These are phyloP conservation scores for Drosophila tani DNA, from an alignment of 1,140 invertebrate species.

Conservation along the genomic window DNA sequence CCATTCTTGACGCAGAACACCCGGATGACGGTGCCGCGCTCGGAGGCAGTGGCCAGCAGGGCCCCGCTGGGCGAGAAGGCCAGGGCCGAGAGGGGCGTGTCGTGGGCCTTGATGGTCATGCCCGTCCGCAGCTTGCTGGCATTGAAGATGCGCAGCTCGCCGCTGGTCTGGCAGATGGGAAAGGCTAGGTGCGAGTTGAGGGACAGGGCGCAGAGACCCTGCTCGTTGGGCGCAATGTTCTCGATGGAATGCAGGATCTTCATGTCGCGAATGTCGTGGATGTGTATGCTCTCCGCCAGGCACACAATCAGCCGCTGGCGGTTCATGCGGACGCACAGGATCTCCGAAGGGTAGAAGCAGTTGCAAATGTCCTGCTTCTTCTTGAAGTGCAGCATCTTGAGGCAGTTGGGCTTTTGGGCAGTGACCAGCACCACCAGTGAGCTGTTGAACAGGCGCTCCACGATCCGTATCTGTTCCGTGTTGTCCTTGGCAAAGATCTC, in stretches of 20 bases:
- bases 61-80: constrained; percentile 95
- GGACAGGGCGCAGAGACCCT: constrained; percentile 97
- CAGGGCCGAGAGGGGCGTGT: constrained; percentile 97
- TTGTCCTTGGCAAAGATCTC: constrained; percentile 84
- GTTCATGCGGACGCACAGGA: constrained; percentile 98
- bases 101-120: constrained; percentile 98
- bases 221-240: constrained; percentile 97
- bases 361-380: constrained; percentile 99
- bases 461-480: constrained; percentile 78
- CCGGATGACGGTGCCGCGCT: constrained; percentile 98
- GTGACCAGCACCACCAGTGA: constrained; percentile 84
- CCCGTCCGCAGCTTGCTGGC: constrained; percentile 97
- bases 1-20: constrained; percentile 96
- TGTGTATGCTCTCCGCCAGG: constrained; percentile 98
- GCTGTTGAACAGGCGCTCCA: constrained; percentile 83
- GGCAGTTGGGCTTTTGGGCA: constrained; percentile 77
- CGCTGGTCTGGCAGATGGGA: constrained; percentile 96
- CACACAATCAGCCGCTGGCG: constrained; percentile 97
- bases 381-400: constrained; percentile 97
- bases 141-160: constrained; percentile 99
- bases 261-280: constrained; percentile 99
- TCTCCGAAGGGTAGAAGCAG: constrained; percentile 98
- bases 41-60: constrained; percentile 96
- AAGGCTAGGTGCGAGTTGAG: constrained; percentile 96
- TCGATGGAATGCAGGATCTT: constrained; percentile 98